Base-by-base conservation (phyloP, 2,113 vertebrate species). In the Engraulis encrasicolus region DNA sequence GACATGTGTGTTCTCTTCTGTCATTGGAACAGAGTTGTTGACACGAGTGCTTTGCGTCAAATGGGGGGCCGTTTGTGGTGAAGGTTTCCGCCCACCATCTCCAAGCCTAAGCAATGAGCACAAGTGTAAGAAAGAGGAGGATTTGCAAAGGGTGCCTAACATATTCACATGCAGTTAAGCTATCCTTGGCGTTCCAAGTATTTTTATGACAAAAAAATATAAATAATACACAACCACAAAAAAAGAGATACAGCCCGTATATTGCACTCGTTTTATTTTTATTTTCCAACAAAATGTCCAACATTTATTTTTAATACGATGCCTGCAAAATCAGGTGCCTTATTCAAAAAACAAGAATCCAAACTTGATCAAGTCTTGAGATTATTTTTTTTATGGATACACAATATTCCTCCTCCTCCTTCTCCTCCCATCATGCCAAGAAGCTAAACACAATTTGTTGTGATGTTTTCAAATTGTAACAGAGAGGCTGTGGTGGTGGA, bases 241-340 rank as follows among this genome's bases (percentile, higher is more conserved):
- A 88, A 85, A 87, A 88, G 86, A 90, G n/a, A n/a, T n/a, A 89
- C 89, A 84, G 91, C 89, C 84, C 83, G 88, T 84, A 91, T 87
- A 85, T 91, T 92, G 86, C 91, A 91, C 89, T 91, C 91, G 91
- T 89, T 90, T 92, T 78, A 54, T 82, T 20, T 91, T 90, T 90
- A 91, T 79, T 82, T 82, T 9, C 91, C 89, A 90, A 89, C 90
- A 88, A 82, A 66, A 81, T 89, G 74, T 83, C 81, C 49, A 82
- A 61, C 23, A 83, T 36, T 79, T 85, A 84, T 90, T 92, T 94
- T 91, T 90, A 91, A 94, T 92, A 93, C 85, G 90, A 94, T 94
- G 93, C 94, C 94, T 95, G 95, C 91, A 92, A 79, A 93, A 93
- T 94, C 93, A 94, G 95, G 94, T 95, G 95, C 95, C 94, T 95